Conservation (phyloP, 2,888 invertebrate genomes). For the Andrena camellia region DNA sequence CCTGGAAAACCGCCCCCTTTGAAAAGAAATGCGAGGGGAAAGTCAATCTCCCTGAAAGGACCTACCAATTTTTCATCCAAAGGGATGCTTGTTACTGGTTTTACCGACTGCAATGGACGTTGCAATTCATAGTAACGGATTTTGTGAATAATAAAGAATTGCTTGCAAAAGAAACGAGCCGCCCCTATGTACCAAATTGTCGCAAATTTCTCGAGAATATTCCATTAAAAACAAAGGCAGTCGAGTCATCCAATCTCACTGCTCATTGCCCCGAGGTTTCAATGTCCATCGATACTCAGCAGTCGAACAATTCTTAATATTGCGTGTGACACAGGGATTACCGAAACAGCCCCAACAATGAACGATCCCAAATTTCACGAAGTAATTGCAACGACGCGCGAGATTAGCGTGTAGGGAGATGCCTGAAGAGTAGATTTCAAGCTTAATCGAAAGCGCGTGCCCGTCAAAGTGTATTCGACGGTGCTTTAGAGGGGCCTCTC, state of each 20-base stretch:
- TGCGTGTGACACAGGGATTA: neutral
- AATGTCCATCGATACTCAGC: neutral
- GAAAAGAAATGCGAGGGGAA: neutral
- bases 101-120: neutral
- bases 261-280: neutral
- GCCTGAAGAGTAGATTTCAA: constrained; percentile 55
- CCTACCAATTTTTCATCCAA: neutral
- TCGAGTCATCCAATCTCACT: neutral
- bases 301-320: neutral
- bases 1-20: neutral
- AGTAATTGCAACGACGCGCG: constrained; percentile 12
- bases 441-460: constrained; percentile 66
- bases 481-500: constrained; percentile 52
- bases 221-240: neutral
- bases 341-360: neutral
- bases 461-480: constrained; percentile 68
- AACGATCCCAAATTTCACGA: neutral
- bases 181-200: neutral
- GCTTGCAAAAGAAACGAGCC: neutral
- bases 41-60: constrained; percentile 1
- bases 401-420: constrained; percentile 20
- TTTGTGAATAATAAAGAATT: no score
- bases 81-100: neutral
- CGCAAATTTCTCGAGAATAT: neutral
- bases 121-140: no score